phyloP scores from a whole-genome alignment of 2,113 vertebrate species.

The Parus major region DNA sequence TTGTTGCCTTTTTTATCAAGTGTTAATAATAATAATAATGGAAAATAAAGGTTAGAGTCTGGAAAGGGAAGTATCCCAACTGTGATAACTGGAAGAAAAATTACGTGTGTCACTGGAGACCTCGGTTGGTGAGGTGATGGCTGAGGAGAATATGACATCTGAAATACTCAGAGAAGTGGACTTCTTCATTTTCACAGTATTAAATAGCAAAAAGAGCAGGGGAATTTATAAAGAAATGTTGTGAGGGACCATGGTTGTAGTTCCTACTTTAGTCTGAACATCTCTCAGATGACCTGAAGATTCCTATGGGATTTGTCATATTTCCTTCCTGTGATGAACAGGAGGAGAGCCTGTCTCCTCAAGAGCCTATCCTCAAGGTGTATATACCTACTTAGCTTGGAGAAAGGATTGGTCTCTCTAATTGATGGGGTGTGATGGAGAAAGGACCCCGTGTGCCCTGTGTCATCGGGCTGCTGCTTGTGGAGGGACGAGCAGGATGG shows the following conservation, averaged over 20 bases:
- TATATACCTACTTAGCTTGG: background rate
- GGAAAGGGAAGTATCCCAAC: background rate
- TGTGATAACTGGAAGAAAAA: background rate
- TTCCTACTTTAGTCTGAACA: background rate
- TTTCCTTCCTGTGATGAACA: background rate
- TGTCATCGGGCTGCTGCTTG: background rate
- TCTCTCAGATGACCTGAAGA: rapidly evolving
- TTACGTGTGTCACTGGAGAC: background rate
- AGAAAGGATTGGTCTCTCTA: background rate
- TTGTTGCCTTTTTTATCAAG: constrained; percentile 1
- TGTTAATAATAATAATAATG: background rate
- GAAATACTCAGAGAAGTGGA: background rate
- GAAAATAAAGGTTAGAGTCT: background rate
- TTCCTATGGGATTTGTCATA: background rate
- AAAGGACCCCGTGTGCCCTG: background rate
- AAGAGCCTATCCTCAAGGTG: rapidly evolving
- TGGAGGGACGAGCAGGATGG: background rate
- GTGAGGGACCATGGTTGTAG: background rate
- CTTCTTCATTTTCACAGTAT: background rate
- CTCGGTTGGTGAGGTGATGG: background rate
- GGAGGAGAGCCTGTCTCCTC: background rate
- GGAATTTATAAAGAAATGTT: background rate
- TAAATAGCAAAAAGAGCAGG: background rate
- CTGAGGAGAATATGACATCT: background rate
- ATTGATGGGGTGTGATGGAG: background rate